A percentile compares a stretch with the other conserved stretches of the same genome.
Conservation (phyloP, 2,113 vertebrate species). For the Perca schrenkii region DNA sequence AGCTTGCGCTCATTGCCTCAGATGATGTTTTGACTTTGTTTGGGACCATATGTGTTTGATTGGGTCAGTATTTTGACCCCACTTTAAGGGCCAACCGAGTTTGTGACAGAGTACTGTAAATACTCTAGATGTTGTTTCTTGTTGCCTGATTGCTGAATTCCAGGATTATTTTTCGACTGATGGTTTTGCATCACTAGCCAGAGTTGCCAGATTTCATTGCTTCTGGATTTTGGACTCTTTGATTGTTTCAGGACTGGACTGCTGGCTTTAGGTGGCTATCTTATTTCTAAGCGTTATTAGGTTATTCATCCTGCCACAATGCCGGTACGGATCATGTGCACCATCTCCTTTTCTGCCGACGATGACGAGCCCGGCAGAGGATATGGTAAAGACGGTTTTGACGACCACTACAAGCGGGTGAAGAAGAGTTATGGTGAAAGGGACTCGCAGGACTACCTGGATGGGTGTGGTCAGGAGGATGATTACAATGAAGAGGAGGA, state of each 20-base stretch:
- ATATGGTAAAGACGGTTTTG: constrained; percentile 68
- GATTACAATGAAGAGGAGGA: constrained; percentile 75
- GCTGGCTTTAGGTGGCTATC: background rate
- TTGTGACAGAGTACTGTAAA: background rate
- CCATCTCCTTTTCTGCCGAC: constrained; percentile 91
- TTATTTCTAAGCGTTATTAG: background rate
- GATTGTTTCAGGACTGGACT: background rate
- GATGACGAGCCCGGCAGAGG: constrained; percentile 79
- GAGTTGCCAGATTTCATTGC: background rate
- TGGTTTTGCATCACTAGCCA: constrained; percentile 13
- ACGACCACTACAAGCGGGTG: constrained; percentile 83
- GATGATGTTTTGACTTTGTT: constrained; percentile 36
- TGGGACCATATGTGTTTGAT: background rate
- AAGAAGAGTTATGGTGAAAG: constrained; percentile 62
- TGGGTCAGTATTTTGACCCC: background rate
- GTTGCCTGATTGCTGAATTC: background rate
- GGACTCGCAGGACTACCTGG: constrained; percentile 73
- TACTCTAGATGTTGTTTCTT: background rate
- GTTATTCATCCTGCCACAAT: constrained; percentile 72
- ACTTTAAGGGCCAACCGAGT: background rate
- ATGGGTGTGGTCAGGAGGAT: constrained; percentile 73
- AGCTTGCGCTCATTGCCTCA: constrained; percentile 17
- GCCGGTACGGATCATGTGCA: constrained; percentile 96
- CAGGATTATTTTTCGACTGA: background rate
- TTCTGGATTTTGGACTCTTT: background rate